Conservation (phyloP, 2,888 invertebrate species). For the Bursaphelenchus okinawaensis region DNA sequence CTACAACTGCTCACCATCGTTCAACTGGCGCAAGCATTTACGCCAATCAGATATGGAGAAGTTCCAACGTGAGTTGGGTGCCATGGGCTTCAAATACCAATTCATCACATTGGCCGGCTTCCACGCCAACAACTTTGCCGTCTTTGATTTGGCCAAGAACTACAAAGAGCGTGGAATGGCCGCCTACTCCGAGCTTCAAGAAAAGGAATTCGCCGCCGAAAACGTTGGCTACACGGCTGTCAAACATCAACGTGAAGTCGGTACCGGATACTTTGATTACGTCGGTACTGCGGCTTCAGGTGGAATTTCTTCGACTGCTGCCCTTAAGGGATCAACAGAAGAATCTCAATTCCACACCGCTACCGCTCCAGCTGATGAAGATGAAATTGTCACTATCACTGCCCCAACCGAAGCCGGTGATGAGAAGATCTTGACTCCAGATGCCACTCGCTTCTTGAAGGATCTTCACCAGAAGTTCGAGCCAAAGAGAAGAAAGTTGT, state of each 20-base stretch:
- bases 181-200: constrained; percentile 58
- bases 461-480: constrained; percentile 62
- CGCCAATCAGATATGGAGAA: constrained; percentile 55
- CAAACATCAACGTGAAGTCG: constrained; percentile 60
- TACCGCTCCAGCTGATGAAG: constrained; percentile 50
- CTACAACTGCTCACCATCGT: constrained; percentile 58
- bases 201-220: constrained; percentile 57
- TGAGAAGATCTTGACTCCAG: constrained; percentile 64
- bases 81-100: constrained; percentile 60
- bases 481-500: constrained; percentile 56
- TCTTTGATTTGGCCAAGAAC: constrained; percentile 58
- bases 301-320: constrained; percentile 48
- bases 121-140: constrained; percentile 58
- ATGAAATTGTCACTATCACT: constrained; percentile 54
- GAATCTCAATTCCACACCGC: constrained; percentile 57
- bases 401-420: constrained; percentile 59
- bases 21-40: constrained; percentile 59
- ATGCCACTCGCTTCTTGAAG: constrained; percentile 65
- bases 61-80: constrained; percentile 57
- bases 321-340: constrained; percentile 57
- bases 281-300: constrained; percentile 54
- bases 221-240: constrained; percentile 58
- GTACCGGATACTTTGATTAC: constrained; percentile 59
- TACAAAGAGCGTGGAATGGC: constrained; percentile 52
- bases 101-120: constrained; percentile 60